Evolutionary conservation across 1,140 invertebrate genomes (phyloP), one percentile per base, ranked within the genome.

Genomic region (Aphelenchoides besseyi): DNA sequence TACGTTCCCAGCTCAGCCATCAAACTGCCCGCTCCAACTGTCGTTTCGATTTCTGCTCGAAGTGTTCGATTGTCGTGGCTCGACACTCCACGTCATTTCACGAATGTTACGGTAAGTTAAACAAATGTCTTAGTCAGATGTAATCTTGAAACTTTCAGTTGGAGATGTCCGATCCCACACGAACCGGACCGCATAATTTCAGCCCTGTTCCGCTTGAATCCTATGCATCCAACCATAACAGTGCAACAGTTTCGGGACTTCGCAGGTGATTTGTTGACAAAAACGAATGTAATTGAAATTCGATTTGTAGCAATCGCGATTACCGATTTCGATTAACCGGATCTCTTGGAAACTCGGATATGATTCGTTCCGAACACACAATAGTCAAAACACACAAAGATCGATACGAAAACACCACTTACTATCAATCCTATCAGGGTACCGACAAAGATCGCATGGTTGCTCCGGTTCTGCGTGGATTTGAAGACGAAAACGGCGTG

Each of bases 261-360:
- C 59, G 62, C 23, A 74, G 71, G 71, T 73, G 8, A n/a, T 61
- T 71, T 71, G n/a, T 12, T 71, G 16, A 0, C 18, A 23, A 9
- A 72, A 72, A 72, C 9, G 69, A 37, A 0, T 48, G 2, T n/a
- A n/a, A n/a, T 0, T 75, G 5, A 69, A 62, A 28, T 73, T 72
- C n/a, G 12, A 9, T 29, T 67, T 71, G 59, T 30, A 73, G 76
- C 57, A 74, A 79, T 68, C 71, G 63, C 9, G 81, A 82, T 26
- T 82, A 82, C 59, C 71, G 74, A 3, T 82, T 82, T 74, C 82
- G 82, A 0, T 53, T 82, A 30, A 30, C 37, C n/a, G 82, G 54
- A 2, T 37, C 30, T 28, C 81, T 61, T 2, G 33, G 28, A 16
- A 41, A 68, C 12, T 72, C 75, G 2, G 73, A 84, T 35, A 32